These are phyloP conservation scores for Cliona cf. orientalis DNA, from an alignment of 37 sponge, comb jelly and placozoan species.

Conservation along the genomic window DNA sequence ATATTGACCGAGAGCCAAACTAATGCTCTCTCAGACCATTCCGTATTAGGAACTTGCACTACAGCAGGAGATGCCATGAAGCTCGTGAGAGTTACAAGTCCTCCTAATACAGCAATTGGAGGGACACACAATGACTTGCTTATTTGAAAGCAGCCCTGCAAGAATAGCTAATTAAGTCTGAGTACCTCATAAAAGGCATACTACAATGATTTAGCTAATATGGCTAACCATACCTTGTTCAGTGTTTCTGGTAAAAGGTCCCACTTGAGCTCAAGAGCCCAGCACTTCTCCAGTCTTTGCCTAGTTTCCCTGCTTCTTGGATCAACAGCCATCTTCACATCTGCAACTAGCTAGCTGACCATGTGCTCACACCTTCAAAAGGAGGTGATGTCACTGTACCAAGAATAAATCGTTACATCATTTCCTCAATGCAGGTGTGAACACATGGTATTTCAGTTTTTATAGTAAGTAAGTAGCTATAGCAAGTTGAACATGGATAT, in stretches of 20 bases:
- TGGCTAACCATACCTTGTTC: background rate
- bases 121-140: conserved; percentile 13
- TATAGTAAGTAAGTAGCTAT: background rate
- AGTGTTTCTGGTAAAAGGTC: background rate
- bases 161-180: background rate
- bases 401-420: no score
- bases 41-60: conserved; percentile 1
- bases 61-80: conserved; percentile 19
- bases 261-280: conserved; percentile 4
- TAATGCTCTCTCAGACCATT: conserved; percentile 11
- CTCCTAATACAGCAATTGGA: conserved; percentile 6
- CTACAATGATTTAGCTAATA: background rate
- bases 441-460: no score
- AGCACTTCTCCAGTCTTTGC: conserved; percentile 11
- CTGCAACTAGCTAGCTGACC: background rate
- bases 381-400: background rate
- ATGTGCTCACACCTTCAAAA: background rate
- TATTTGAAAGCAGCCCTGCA: conserved; percentile 12
- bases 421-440: no score
- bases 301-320: conserved; percentile 6
- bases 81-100: conserved; percentile 13
- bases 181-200: no score
- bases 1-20: conserved; percentile 4
- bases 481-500: background rate
- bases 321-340: background rate